These are phyloP conservation scores for Sesia bembeciformis DNA, from an alignment of 2,888 invertebrate genomes.

Conservation along the genomic window DNA sequence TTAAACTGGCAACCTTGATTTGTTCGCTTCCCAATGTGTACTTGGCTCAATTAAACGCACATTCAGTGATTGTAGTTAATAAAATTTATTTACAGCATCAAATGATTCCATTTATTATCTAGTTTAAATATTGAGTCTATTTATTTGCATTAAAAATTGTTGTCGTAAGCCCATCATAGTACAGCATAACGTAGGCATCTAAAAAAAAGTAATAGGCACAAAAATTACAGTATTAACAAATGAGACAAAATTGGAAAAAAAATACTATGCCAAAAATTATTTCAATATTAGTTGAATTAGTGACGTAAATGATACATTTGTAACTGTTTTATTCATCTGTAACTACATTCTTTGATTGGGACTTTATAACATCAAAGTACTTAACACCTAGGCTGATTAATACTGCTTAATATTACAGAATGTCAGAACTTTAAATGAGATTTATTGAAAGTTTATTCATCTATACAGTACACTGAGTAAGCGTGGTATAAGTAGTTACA, in stretches of 20 bases:
- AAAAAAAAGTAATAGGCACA: no score
- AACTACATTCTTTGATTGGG: slow-evolving; percentile 55
- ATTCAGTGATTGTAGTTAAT: slow-evolving; percentile 26
- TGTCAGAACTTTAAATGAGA: slow-evolving; percentile 9
- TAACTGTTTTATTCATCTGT: not conserved
- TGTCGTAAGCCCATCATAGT: not conserved
- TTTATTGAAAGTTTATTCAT: not conserved
- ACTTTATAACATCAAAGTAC: slow-evolving; percentile 35
- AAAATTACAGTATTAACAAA: no score
- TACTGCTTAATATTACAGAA: slow-evolving; percentile 28
- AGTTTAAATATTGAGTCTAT: not conserved
- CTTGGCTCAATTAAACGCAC: slow-evolving; percentile 15
- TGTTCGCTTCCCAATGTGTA: not conserved
- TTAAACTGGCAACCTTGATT: not conserved
- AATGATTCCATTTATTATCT: not conserved
- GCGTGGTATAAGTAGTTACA: not conserved
- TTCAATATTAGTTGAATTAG: not conserved
- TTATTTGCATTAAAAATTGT: not conserved
- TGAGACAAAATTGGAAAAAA: no score
- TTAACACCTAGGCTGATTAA: slow-evolving; percentile 20
- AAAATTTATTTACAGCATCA: slow-evolving; percentile 49
- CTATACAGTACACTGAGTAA: slow-evolving; percentile 1
- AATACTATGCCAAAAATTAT: not conserved
- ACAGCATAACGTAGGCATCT: no score
- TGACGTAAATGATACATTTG: not conserved